Base-by-base conservation (phyloP, 2,113 vertebrate genomes). In the Collichthys lucidus region DNA sequence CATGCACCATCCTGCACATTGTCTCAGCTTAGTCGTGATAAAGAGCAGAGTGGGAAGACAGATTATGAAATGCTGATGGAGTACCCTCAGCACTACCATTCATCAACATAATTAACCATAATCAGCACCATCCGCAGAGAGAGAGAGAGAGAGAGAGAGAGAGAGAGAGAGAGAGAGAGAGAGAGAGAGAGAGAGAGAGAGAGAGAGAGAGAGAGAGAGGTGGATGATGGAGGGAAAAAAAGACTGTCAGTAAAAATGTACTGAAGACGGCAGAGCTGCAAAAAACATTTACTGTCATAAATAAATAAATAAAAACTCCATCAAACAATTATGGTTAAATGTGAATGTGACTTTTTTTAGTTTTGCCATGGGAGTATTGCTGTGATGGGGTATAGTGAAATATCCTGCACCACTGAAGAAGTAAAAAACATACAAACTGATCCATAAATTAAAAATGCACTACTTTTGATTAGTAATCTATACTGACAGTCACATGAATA, bases 81-180 rank as follows among this genome's bases (percentile, higher is more conserved):
- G 88, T 82, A 87, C 80, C 88, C 84, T 87, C 85, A 91, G 90
- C 83, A 78, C 82, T 70, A 63, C 84, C 91, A 94, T 94, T 93
- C 88, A 95, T 94, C 94, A 92, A 89, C 90, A 83, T 95, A 94
- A 95, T 95, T 92, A 94, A 90, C 89, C 86, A 90, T 93, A 93
- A 95, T 95, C 93, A 92, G 87, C 81, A 24, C 61, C 62, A 90
- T 94, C 92, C 88, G 64, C 90, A 83, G 85, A 94, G 85, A 94
- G 57, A 71, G 79, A 86, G 84, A 94, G 61, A 60, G 35, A 52
- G 75, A 35, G 82, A 94, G 61, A 60, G 35, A 35, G 84, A 93
- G 61, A 60, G 35, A 52, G 75, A 35, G 84, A 93, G 61, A 60
- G 35, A 52, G 75, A 35, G 84, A 93, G 61, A 60, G 35, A 52